phyloP scores from a whole-genome alignment of 2,888 invertebrate genomes.

The Neria commutata region DNA sequence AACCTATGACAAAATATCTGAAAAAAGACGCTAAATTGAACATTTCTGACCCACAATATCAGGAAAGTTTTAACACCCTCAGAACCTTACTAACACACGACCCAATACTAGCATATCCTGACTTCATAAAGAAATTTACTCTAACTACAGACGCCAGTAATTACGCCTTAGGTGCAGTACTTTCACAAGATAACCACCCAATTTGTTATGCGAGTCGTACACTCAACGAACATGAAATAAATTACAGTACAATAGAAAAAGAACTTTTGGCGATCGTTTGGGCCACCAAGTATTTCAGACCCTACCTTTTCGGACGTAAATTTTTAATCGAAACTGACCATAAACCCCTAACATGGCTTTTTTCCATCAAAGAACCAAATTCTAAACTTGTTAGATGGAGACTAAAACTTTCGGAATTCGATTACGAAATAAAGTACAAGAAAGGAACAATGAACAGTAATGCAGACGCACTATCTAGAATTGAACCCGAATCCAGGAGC shows the following conservation, averaged over 20 bases:
- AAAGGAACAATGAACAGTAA: not conserved
- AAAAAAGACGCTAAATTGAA: too few relatives aligned
- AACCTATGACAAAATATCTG: too few relatives aligned
- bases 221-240: slow-evolving; percentile 1
- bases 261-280: slow-evolving; percentile 1
- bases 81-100: too few relatives aligned
- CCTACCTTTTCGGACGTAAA: slow-evolving; percentile 11
- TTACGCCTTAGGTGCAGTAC: too few relatives aligned
- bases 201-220: not conserved
- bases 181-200: too few relatives aligned
- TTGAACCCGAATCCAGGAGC: not conserved
- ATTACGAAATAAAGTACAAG: not conserved
- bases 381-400: not conserved
- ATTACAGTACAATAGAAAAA: slow-evolving; percentile 5
- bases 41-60: too few relatives aligned
- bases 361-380: not conserved
- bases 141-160: too few relatives aligned
- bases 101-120: too few relatives aligned
- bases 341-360: not conserved
- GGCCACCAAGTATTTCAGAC: slow-evolving; percentile 9
- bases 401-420: not conserved
- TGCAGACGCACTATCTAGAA: not conserved
- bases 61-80: too few relatives aligned
- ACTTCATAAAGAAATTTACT: too few relatives aligned
- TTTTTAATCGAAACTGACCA: slow-evolving; percentile 4